Base-by-base conservation (phyloP, 1,140 invertebrate genomes). In the Bombyx mandarina region DNA sequence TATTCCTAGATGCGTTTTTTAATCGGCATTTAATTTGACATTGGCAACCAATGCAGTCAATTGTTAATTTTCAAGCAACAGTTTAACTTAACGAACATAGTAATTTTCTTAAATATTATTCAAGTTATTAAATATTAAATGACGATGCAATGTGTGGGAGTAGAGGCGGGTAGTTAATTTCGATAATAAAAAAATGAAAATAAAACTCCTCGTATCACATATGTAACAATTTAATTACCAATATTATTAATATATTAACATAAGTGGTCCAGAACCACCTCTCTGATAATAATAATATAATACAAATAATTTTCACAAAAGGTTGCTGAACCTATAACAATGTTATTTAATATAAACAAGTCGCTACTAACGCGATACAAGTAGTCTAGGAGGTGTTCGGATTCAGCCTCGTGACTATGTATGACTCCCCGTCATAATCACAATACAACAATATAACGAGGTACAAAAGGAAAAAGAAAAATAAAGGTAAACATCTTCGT, bases 191-290 rank as follows among this genome's bases (percentile, higher is more conserved):
- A 18, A 22, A 49, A n/a, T 35, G 7, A 18, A 49, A 49, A 49
- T 49, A 12, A 49, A 49, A 49, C 45, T 18, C 48, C 2, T n/a
- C 48, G 12, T 22, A 49, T 61, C 53, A 77, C 79, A 82, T 79
- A 81, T 84, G 76, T 83, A 83, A 86, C 80, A 83, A 84, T 83
- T 83, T 84, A 82, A 86, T 86, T 86, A 86, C 79, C 82, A 84
- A 86, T 84, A 86, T 86, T 82, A 83, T 81, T 83, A 86, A 86
- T 86, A 86, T 84, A 86, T 86, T 84, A 86, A 86, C 82, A 86
- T 82, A 84, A 77, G 82, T 82, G 82, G 82, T 82, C 80, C 78
- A 67, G 60, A 73, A 72, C 80, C 79, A 82, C 80, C 71, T 77
- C 73, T 77, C 78, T 82, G 74, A 78, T 82, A 81, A 79, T 86